Evolutionary conservation across 2,888 invertebrate species (phyloP), one percentile per base, ranked within the genome.

Genomic region (Folsomia candida): DNA sequence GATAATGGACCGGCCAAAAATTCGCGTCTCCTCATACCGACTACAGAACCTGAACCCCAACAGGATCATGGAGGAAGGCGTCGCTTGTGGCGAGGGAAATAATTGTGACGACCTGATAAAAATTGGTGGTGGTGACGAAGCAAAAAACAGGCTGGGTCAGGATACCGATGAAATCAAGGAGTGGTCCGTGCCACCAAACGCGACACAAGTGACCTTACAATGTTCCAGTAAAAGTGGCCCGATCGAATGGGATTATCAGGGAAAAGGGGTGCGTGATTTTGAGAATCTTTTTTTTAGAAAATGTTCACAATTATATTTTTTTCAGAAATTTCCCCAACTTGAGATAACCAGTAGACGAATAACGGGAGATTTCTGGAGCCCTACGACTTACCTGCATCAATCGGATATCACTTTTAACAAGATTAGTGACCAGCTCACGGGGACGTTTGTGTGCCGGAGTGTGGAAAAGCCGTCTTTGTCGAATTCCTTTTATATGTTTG

Each of bases 171-270:
- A 73, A 51, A 59, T 28, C 14, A 61, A 51, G 67, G 73, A 75
- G 51, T 75, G 75, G 75, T 67, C 71, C 14, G 59, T 73, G 2
- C 75, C 75, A 22, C 69, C 71, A 26, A 75, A 75, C 66, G 75
- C 73, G 60, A 75, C 75, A 51, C 71, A 75, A 64, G 51, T 75
- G 59, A 70, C 71, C 11, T 58, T 75, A 14, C 67, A 75, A 65
- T 75, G 75, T 63, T 70, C 70, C 57, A 73, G 72, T 59, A 71
- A 71, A 60, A 70, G 69, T 67, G 75, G 75, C 24, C 69, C 71
- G 22, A 69, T 75, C 18, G 72, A 72, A 59, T 75, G 75, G 75
- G 73, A 73, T 59, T 75, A 75, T 60, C 70, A 75, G n/a, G 75
- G 75, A n/a, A 69, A 66, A 69, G 75, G 75, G 72, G 75, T 75